Base-by-base conservation (phyloP, 2,113 vertebrate species). In the Turnix velox region DNA sequence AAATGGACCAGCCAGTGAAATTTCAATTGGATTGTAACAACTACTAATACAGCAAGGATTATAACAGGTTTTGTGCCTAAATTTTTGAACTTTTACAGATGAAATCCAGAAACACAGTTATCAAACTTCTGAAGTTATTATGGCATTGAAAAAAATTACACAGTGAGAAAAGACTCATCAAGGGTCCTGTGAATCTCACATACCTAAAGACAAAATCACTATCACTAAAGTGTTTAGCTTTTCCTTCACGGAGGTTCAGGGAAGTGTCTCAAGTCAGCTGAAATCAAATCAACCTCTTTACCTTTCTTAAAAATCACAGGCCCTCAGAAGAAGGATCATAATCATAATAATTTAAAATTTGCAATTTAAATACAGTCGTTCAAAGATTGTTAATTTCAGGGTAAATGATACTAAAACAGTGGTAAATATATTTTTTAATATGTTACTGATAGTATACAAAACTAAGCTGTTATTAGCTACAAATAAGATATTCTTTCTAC, bases 171-270 rank as follows among this genome's bases (percentile, higher is more conserved):
- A 28, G 8, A 82, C 3, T 43, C 22, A 49, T 23, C 18, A 55
- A 15, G 30, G 17, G 5, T 71, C 5, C 31, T 0, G 0, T 28
- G 15, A 42, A 28, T 66, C 30, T 42, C 27, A 18, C 20, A 9
- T 5, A 77, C 31, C 5, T 65, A 24, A 55, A 69, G 49, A 51
- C 20, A 65, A 84, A 66, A 45, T 11, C 33, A 33, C 27, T 33
- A 54, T 28, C 6, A 9, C 39, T n/a, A n/a, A n/a, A n/a, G 17
- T 71, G 17, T 77, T 40, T 11, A 27, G 31, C 5, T 24, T 48
- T 54, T 37, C 46, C 27, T 61, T 54, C 55, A 25, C 54, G 61
- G 40, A 48, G 27, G 35, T 66, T 67, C 67, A 85, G 59, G 52
- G 33, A 54, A 79, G 28, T 40, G 30, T 19, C 61, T 59, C 35